phyloP scores from a whole-genome alignment of 2,888 invertebrate genomes.

The Megamerina dolium region DNA sequence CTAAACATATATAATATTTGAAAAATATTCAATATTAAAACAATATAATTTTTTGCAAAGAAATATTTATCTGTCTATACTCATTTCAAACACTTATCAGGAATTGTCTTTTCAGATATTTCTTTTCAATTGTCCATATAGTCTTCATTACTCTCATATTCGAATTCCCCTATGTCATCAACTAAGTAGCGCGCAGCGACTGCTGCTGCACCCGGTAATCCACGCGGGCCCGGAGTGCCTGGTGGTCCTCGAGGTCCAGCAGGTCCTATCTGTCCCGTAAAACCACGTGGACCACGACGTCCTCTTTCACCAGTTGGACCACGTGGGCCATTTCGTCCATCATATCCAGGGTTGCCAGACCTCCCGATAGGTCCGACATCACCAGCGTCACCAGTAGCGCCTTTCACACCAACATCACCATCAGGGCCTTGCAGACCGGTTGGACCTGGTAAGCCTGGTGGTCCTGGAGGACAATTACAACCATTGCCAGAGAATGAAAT shows the following conservation, averaged over 20 bases:
- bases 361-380: constrained; percentile 16
- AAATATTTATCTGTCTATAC: too few relatives aligned
- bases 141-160: too few relatives aligned
- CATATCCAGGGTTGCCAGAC: constrained; percentile 15
- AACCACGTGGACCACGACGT: constrained; percentile 19
- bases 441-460: constrained; percentile 14
- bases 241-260: constrained; percentile 10
- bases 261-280: constrained; percentile 16
- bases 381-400: constrained; percentile 19
- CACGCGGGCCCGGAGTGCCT: constrained; percentile 9
- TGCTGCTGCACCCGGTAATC: constrained; percentile 12
- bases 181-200: constrained; percentile 6
- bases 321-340: constrained; percentile 16
- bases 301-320: constrained; percentile 17
- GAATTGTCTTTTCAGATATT: too few relatives aligned
- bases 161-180: too few relatives aligned
- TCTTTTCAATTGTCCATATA: too few relatives aligned
- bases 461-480: constrained; percentile 16
- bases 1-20: too few relatives aligned
- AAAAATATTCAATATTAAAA: too few relatives aligned
- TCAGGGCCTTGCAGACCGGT: constrained; percentile 13
- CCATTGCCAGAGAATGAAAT: constrained; percentile 8
- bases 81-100: too few relatives aligned
- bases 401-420: constrained; percentile 21
- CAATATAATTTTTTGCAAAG: too few relatives aligned